A percentile compares a stretch with the other conserved stretches of the same genome.
Evolutionary conservation across 2,888 invertebrate species (phyloP).

Genomic region (Periphyllus acericola): DNA sequence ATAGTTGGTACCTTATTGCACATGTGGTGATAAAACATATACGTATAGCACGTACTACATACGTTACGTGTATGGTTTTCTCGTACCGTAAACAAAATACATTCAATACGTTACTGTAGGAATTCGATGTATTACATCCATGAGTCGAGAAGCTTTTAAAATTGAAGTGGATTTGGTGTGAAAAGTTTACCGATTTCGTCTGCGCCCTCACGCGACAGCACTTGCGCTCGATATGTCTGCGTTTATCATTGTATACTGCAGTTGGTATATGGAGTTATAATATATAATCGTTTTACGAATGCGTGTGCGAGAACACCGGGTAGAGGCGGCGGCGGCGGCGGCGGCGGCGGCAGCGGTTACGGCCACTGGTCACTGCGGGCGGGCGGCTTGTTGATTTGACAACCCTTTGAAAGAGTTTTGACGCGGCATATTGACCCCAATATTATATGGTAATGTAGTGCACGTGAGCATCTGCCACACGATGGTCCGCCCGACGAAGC

Average conservation of each 20-base stretch:
- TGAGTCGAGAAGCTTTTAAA: too few relatives aligned
- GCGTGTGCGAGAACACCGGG: conserved; percentile 25
- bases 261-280: not conserved
- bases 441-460: conserved; percentile 34
- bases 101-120: too few relatives aligned
- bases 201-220: not conserved
- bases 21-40: too few relatives aligned
- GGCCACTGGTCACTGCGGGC: conserved; percentile 21
- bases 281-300: not conserved
- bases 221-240: too few relatives aligned
- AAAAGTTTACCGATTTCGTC: not conserved
- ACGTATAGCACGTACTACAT: too few relatives aligned
- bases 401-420: conserved; percentile 44
- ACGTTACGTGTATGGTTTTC: too few relatives aligned
- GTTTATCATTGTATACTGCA: too few relatives aligned
- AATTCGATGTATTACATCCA: too few relatives aligned
- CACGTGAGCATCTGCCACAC: conserved; percentile 29
- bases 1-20: too few relatives aligned
- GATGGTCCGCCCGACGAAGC: not conserved
- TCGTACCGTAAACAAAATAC: too few relatives aligned
- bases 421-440: conserved; percentile 42
- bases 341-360: not conserved
- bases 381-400: conserved; percentile 37
- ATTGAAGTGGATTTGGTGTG: too few relatives aligned
- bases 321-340: too few relatives aligned